Conservation (phyloP, 2,888 invertebrate genomes). For the Pyrrhosoma nymphula region DNA sequence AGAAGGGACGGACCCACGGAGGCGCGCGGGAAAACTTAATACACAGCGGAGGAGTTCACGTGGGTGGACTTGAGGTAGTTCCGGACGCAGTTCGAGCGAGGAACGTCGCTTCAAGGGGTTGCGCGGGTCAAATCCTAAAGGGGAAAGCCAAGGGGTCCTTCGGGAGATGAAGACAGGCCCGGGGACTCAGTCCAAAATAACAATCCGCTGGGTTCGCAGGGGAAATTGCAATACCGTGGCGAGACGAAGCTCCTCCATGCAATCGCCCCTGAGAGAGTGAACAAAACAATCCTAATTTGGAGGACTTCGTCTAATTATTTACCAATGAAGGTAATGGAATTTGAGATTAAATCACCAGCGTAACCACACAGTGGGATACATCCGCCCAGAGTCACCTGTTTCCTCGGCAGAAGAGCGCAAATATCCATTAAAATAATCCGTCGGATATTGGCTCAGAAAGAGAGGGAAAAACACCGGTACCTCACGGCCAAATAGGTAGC, state of each 20-base stretch:
- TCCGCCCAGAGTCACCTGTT: not conserved
- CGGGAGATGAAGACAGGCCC: slow-evolving; percentile 21
- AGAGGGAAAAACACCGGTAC: not conserved
- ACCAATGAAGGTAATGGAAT: not conserved
- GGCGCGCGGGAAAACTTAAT: not conserved
- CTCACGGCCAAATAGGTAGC: not conserved
- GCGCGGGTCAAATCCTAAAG: not conserved
- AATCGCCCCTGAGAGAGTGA: slow-evolving; percentile 30
- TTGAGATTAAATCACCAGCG: not conserved
- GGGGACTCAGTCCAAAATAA: not conserved
- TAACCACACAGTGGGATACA: not conserved
- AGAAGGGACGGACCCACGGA: not conserved
- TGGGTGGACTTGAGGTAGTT: not conserved
- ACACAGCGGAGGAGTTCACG: not conserved
- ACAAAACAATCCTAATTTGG: not conserved
- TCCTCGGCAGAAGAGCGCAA: not conserved
- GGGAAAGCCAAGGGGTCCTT: not conserved
- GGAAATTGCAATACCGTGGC: not conserved
- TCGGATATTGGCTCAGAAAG: not conserved
- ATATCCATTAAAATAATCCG: not conserved
- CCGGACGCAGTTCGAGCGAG: too few species aligned
- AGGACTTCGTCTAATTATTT: not conserved
- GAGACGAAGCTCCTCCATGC: slow-evolving; percentile 1
- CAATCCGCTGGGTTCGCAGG: not conserved
- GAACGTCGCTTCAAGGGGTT: not conserved